Evolutionary conservation across 1,140 invertebrate species (phyloP), one percentile per base, ranked within the genome.

Genomic region (Dreissena rostriformis): DNA sequence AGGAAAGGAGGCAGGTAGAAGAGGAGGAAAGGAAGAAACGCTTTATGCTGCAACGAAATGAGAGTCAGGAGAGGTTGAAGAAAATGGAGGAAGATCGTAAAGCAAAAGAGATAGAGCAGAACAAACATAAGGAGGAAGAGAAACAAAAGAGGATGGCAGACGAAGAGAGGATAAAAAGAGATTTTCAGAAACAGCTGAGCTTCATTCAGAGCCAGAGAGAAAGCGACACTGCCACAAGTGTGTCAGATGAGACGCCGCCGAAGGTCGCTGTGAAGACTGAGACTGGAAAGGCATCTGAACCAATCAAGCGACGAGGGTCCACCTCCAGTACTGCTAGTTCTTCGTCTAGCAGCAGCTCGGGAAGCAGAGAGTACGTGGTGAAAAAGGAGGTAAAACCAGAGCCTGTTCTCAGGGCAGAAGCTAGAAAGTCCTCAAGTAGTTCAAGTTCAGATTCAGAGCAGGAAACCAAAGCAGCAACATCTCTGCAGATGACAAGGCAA

Each of bases 311-410:
- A 17, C 19, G 73, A 10, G 39, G 22, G 15, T 78, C 65, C 39
- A 67, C 61, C 10, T 78, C 61, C 39, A 78, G 75, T 52, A 52
- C 39, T 57, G 53, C 75, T 7, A 52, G 61, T 26, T 49, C 57
- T 49, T 78, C 75, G 8, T 78, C 75, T n/a, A 78, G 75, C 57
- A 61, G 57, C 26, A 78, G 75, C 75, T 78, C 75, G 22, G 75
- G 26, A n/a, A n/a, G n/a, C 26, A 65, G 75, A 26, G 75, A 78
- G 66, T 68, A 78, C 22, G 63, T 65, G 10, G 49, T 78, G 22
- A 53, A 19, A n/a, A 66, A 66, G 26, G 65, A 78, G 19, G 19
- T 22, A 78, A 68, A 78, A 39, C 15, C 15, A 17, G 1, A 17
- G 17, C 22, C 57, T 61, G 57, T 12, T 61, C 57, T 61, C 17